A percentile compares a stretch with the other conserved stretches of the same genome.
Conservation (phyloP, 2,113 vertebrate genomes). For the Esox niger region DNA sequence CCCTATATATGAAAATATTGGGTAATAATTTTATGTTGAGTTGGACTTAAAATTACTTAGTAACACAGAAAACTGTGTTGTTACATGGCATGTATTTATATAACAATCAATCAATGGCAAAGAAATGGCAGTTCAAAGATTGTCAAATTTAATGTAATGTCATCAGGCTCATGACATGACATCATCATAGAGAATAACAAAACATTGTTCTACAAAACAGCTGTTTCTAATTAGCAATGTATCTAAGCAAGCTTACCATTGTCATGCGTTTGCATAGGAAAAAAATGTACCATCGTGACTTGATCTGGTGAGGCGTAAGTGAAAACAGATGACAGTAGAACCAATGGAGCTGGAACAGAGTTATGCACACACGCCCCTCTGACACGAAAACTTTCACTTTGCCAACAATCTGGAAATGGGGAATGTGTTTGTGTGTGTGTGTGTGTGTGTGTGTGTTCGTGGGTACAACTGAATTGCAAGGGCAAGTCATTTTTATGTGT, state of each 20-base stretch:
- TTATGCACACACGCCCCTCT: constrained; percentile 9
- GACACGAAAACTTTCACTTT: constrained; percentile 24
- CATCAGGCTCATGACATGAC: neutral
- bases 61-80: neutral
- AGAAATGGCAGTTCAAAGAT: neutral
- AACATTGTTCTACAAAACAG: neutral
- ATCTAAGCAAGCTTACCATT: neutral
- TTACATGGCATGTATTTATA: neutral
- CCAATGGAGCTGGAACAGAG: neutral
- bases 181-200: constrained; percentile 13
- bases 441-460: too few species aligned
- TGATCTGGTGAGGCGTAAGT: constrained; percentile 35
- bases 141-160: neutral
- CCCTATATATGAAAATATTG: neutral
- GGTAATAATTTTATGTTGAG: too few species aligned
- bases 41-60: too few species aligned
- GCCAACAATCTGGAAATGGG: constrained; percentile 31
- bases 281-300: constrained; percentile 24
- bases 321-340: constrained; percentile 50
- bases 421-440: neutral
- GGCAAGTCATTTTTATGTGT: neutral
- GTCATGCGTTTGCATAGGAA: neutral
- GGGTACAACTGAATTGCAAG: neutral
- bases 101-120: neutral
- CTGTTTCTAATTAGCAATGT: constrained; percentile 11